Evolutionary conservation across 2,797 vertebrate species (phyloP).

Genomic region (Amblyopsis hoosieri): DNA sequence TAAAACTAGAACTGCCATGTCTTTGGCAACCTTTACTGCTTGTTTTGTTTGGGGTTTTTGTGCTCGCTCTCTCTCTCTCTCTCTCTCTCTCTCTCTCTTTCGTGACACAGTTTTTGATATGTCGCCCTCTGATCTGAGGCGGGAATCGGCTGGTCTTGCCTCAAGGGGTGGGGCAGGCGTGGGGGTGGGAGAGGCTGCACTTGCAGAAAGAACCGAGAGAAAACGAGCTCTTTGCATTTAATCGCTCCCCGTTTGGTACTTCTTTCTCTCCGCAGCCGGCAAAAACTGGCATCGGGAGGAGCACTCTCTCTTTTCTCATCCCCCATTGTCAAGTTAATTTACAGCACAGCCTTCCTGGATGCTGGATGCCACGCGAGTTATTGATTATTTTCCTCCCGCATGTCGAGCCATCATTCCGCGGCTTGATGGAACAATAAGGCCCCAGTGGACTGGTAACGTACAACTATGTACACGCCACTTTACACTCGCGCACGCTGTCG

Average conservation of each 20-base stretch:
- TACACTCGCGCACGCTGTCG: constrained; percentile 76
- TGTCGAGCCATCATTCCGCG: constrained; percentile 65
- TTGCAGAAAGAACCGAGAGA: constrained; percentile 77
- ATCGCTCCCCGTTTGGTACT: constrained; percentile 82
- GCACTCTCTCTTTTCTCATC: constrained; percentile 76
- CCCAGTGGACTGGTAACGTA: constrained; percentile 63
- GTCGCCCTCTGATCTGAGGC: constrained; percentile 93
- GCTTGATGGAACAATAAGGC: constrained; percentile 69
- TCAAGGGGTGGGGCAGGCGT: constrained; percentile 80
- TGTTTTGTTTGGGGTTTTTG: constrained; percentile 32
- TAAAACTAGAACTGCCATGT: constrained; percentile 71
- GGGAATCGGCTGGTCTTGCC: constrained; percentile 89
- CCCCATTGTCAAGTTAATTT: constrained; percentile 87
- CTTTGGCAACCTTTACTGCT: constrained; percentile 74
- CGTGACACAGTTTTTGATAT: constrained; percentile 91
- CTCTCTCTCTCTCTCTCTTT: constrained; percentile 44
- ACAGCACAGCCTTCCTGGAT: constrained; percentile 80
- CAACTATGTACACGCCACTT: constrained; percentile 77
- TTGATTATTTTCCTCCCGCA: constrained; percentile 72
- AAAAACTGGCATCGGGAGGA: constrained; percentile 83
- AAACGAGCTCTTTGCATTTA: constrained; percentile 88
- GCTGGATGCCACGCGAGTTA: constrained; percentile 82
- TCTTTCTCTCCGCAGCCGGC: constrained; percentile 75
- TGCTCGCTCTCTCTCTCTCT: neutral
- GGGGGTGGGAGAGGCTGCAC: constrained; percentile 65